Evolutionary conservation across 1,140 invertebrate species (phyloP), one percentile per base, ranked within the genome.

Genomic region (Pogonognathellus flavescens): DNA sequence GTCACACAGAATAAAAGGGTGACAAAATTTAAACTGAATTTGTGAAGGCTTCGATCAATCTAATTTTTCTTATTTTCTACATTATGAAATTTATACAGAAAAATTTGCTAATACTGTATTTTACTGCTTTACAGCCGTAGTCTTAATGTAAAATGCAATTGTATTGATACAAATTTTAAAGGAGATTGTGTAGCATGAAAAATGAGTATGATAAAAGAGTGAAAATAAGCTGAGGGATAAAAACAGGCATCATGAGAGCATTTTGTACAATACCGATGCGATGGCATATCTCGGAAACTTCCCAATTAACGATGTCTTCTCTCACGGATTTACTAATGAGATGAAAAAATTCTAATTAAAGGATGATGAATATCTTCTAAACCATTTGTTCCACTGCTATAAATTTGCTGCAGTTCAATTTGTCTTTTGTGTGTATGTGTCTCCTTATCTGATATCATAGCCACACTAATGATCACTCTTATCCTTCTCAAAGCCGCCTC

Each of bases 271-370:
- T 50, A 31, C 25, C 70, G 13, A 66, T 57, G 57, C n/a, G 83
- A 83, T 84, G 84, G 81, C 84, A 82, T 76, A 85, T 82, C 84
- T 85, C 76, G 22, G 55, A 85, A 86, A 83, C 85, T 83, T 83
- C 52, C 70, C 55, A 22, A 81, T 82, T 85, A 87, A 86, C 82
- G 82, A 87, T 86, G 82, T 82, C 80, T 84, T 72, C 84, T 84
- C 84, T 83, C 76, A 86, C 80, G 83, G 66, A 88, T 85, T 87
- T 84, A 85, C 86, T 85, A 87, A 87, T 87, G 86, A 87, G 86
- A 85, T 87, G 86, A 87, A 87, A 87, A 87, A 87, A 87, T 86
- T 88, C 83, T 88, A 88, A 88, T 88, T 88, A 88, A 87, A 85
- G 87, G 84, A 88, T 88, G 87, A 88, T 88, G 87, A 88, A 88